A percentile compares a stretch with the other conserved stretches of the same genome.
These are phyloP conservation scores for Neoascia interrupta DNA, from an alignment of 2,888 invertebrate genomes.

Conservation along the genomic window DNA sequence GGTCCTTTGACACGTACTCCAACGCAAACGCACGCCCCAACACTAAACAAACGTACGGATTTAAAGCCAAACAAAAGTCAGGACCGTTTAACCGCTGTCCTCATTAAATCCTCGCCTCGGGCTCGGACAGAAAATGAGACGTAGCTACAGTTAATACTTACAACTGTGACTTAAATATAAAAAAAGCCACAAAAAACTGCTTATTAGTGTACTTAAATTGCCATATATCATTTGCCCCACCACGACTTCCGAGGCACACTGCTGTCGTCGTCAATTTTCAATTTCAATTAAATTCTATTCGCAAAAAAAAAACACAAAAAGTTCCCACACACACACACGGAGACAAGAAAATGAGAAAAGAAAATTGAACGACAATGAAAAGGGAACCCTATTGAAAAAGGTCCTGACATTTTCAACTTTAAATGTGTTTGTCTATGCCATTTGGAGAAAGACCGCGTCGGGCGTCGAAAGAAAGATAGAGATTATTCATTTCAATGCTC, in stretches of 20 bases:
- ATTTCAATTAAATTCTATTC: conserved; percentile 62
- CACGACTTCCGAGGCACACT: conserved; percentile 1
- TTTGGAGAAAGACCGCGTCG: neutral
- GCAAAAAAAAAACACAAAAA: neutral
- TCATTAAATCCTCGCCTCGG: conserved; percentile 36
- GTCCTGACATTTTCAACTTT: conserved; percentile 51
- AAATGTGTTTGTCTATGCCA: conserved; percentile 52
- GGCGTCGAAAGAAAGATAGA: conserved; percentile 22
- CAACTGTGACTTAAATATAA: neutral
- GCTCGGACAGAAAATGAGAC: neutral
- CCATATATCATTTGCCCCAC: conserved; percentile 22
- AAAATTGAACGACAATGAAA: conserved; percentile 26
- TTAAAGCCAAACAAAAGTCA: too few relatives aligned
- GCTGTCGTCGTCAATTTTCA: conserved; percentile 50
- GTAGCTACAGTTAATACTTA: conserved; percentile 12
- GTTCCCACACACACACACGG: neutral
- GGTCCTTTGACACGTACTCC: conserved; percentile 53
- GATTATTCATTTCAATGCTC: conserved; percentile 64
- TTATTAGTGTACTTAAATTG: conserved; percentile 35
- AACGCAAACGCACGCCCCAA: neutral
- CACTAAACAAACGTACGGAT: neutral
- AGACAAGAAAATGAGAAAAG: neutral
- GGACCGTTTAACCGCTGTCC: conserved; percentile 11
- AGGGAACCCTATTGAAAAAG: conserved; percentile 36
- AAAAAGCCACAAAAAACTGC: neutral